Conservation (phyloP, 2,113 vertebrate species). For the Sclerurus mexicanus region DNA sequence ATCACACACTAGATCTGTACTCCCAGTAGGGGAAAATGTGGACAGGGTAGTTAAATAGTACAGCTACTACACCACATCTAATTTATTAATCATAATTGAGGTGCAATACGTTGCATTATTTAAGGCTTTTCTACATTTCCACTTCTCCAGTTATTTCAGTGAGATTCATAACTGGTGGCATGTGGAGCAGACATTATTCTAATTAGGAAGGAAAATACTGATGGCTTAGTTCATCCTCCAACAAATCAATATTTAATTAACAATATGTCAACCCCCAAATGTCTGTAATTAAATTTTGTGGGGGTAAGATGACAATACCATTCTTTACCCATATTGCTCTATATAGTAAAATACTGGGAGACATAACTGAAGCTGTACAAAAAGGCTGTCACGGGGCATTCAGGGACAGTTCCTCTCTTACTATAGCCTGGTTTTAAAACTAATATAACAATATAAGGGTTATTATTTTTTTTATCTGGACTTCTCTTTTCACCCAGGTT, state of each 20-base stretch:
- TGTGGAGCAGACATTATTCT: conserved; percentile 52
- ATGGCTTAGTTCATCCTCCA: conserved; percentile 24
- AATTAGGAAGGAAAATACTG: conserved; percentile 57
- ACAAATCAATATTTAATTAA: conserved; percentile 80
- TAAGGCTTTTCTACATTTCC: conserved; percentile 33
- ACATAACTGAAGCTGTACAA: background rate
- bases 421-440: background rate
- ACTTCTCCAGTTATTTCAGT: conserved; percentile 33
- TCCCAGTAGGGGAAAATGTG: background rate
- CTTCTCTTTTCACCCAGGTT: background rate
- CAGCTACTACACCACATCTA: conserved; percentile 8
- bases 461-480: background rate
- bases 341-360: background rate
- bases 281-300: conserved; percentile 14
- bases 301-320: background rate
- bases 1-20: background rate
- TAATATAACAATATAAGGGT: background rate
- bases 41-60: background rate
- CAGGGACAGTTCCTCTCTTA: background rate
- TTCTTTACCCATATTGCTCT: background rate
- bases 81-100: conserved; percentile 59
- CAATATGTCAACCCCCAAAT: conserved; percentile 43
- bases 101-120: conserved; percentile 50
- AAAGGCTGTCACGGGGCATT: background rate
- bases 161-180: conserved; percentile 21